These are phyloP conservation scores for Procambarus virginalis DNA, from an alignment of 1,140 invertebrate genomes.

Conservation along the genomic window DNA sequence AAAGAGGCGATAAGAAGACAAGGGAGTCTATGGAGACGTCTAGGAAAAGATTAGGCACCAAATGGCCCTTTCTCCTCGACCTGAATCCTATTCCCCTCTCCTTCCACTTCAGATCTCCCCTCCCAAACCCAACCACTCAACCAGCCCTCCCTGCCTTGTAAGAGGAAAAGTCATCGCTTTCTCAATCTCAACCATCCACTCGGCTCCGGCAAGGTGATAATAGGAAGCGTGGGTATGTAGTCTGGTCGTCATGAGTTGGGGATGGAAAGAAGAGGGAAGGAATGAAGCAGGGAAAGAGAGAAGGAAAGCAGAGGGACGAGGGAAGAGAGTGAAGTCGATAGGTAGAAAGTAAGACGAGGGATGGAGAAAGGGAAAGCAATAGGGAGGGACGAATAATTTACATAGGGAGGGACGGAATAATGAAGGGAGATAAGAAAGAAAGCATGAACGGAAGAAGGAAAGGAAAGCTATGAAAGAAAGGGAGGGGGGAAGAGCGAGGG, in stretches of 20 bases:
- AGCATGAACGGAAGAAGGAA: background rate
- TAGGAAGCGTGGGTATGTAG: too few species aligned
- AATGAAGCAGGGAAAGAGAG: background rate
- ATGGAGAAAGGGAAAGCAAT: slow-evolving; percentile 4
- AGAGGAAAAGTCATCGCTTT: slow-evolving; percentile 27
- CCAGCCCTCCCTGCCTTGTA: background rate
- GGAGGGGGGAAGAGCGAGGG: too few species aligned
- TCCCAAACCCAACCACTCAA: background rate
- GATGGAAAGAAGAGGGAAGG: background rate
- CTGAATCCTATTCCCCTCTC: background rate
- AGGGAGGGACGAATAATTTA: too few species aligned
- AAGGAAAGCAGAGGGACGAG: background rate
- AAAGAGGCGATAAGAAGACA: too few species aligned
- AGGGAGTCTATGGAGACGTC: too few species aligned
- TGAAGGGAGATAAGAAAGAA: background rate
- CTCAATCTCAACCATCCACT: background rate
- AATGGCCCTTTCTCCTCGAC: too few species aligned
- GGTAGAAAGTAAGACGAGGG: background rate
- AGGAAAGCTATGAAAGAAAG: too few species aligned
- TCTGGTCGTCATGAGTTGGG: too few species aligned
- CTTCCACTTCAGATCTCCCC: background rate
- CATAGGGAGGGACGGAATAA: background rate
- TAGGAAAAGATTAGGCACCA: too few species aligned
- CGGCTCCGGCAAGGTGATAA: background rate
- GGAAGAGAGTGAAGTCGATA: background rate